Percentiles rank a stretch among this genome's conserved stretches.
These are phyloP conservation scores for Agrotis segetum DNA, from an alignment of 2,888 invertebrate genomes.

Conservation along the genomic window DNA sequence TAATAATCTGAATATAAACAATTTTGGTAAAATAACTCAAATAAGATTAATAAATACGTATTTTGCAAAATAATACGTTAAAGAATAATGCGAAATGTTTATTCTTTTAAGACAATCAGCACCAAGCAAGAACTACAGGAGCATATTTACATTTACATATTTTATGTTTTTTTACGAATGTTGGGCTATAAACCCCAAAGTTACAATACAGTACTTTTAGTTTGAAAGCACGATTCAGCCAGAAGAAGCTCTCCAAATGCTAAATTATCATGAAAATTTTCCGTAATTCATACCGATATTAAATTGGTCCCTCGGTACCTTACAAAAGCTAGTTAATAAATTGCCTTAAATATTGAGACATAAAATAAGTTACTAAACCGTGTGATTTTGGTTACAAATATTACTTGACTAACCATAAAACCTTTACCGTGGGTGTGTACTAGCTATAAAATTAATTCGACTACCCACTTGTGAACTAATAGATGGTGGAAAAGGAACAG, in stretches of 20 bases:
- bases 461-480: constrained; percentile 60
- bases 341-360: constrained; percentile 17
- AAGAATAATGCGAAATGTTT: no score
- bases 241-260: neutral
- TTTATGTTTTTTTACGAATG: no score
- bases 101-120: no score
- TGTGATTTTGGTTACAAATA: constrained; percentile 42
- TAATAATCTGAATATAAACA: no score
- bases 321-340: constrained; percentile 1
- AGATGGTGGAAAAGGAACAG: constrained; percentile 26
- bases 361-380: constrained; percentile 20
- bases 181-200: no score
- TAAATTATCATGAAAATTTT: neutral
- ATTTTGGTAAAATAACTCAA: no score
- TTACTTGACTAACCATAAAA: constrained; percentile 30
- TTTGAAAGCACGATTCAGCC: no score
- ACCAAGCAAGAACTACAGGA: no score
- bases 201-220: no score
- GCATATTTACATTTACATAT: no score
- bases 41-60: no score
- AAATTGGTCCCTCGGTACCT: constrained; percentile 5
- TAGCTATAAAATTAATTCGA: constrained; percentile 57
- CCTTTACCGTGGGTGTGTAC: constrained; percentile 45
- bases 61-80: no score
- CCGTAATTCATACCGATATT: neutral